A percentile compares a stretch with the other conserved stretches of the same genome.
Evolutionary conservation across 2,113 vertebrate species (phyloP).

Genomic region (Paradoxurus hermaphroditus): DNA sequence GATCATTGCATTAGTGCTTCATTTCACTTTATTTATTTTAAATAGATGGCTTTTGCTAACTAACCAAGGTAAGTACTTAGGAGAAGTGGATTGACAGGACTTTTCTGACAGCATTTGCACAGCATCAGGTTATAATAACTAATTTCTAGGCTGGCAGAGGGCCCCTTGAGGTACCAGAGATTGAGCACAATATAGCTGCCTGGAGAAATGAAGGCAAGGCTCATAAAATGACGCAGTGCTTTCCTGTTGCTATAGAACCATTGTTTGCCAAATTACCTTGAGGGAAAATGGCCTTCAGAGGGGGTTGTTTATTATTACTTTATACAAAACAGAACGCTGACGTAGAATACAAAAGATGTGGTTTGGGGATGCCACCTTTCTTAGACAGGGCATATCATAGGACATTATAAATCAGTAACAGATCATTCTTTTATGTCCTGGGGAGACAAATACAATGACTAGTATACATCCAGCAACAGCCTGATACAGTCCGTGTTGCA

Average conservation of each 20-base stretch:
- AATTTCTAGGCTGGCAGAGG: not conserved
- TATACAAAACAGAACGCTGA: constrained; percentile 24
- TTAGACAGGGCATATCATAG: not conserved
- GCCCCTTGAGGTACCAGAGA: not conserved
- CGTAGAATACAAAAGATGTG: not conserved
- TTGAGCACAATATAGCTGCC: not conserved
- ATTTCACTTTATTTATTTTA: constrained; percentile 53
- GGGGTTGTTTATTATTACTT: constrained; percentile 29
- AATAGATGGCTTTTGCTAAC: constrained; percentile 50
- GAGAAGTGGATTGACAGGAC: not conserved
- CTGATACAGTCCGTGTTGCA: not conserved
- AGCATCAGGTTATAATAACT: constrained; percentile 39
- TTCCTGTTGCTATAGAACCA: constrained; percentile 27
- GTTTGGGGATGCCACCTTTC: not conserved
- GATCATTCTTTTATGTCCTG: not conserved
- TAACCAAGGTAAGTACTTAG: constrained; percentile 38
- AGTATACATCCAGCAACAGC: not conserved
- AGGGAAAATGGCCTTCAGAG: constrained; percentile 30
- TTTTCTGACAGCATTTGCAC: constrained; percentile 40
- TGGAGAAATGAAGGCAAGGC: not conserved
- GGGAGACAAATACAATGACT: not conserved
- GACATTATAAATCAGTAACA: not conserved
- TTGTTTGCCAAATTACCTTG: constrained; percentile 40
- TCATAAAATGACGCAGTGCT: not conserved
- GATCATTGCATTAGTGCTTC: constrained; percentile 28